Evolutionary conservation across 2,113 vertebrate species (phyloP).

Genomic region (Equus przewalskii): DNA sequence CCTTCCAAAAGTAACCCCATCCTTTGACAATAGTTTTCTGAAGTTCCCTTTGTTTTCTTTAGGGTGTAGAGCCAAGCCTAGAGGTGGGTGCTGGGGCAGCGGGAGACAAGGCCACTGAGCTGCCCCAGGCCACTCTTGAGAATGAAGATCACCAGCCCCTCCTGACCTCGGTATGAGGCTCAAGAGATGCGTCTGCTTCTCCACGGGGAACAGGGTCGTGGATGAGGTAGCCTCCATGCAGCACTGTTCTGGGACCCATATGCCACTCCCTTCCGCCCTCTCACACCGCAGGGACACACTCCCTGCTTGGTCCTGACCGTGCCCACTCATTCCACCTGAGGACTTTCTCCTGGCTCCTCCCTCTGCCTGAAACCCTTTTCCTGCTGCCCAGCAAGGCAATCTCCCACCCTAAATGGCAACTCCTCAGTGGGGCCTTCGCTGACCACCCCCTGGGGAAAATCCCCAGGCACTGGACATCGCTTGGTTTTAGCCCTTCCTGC

Average conservation of each 20-base stretch:
- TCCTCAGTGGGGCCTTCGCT: background rate
- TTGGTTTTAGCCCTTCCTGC: background rate
- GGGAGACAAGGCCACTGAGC: background rate
- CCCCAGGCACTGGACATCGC: background rate
- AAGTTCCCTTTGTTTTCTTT: background rate
- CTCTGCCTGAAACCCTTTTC: background rate
- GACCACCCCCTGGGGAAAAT: background rate
- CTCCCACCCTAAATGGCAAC: background rate
- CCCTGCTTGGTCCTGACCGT: background rate
- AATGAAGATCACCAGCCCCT: background rate
- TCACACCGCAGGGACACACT: background rate
- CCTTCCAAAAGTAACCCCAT: background rate
- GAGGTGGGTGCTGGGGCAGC: background rate
- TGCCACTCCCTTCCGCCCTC: background rate
- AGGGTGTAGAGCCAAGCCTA: background rate
- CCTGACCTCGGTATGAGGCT: background rate
- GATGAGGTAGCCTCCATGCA: background rate
- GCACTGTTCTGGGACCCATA: background rate
- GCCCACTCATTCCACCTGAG: background rate
- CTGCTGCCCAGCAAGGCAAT: background rate
- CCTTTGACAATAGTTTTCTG: background rate
- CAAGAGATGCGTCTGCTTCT: background rate
- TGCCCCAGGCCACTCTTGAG: background rate
- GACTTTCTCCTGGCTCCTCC: background rate
- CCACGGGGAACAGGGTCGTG: rapidly evolving